Base-by-base conservation (phyloP, 2,797 vertebrate genomes). In the Micropoecilia bifurca region DNA sequence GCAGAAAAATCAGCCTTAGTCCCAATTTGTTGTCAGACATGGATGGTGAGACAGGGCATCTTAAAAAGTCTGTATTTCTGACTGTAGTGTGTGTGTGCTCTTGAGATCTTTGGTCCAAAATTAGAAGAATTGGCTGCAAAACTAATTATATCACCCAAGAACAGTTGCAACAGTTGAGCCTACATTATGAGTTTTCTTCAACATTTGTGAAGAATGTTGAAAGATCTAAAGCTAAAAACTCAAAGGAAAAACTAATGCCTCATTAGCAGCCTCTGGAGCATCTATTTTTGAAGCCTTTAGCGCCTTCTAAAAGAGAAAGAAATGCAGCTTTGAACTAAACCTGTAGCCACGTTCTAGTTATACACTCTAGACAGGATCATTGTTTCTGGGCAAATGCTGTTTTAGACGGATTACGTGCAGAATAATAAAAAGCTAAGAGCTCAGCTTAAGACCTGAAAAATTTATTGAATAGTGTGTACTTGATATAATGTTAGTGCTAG, bases 341-440 rank as follows among this genome's bases (percentile, higher is more conserved):
- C 3, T 20, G 45, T 50, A 73, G 12, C 41, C 68, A 71, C 6
- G 25, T 1, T 45, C 41, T 45, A 4, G 63, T 45, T 68, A 12
- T 41, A 41, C 10, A 66, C 41, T 71, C 41, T n/a, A 53, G 36
- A 53, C 72, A 36, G 22, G 18, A 73, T 53, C 48, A 53, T 18
- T 45, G 14, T 59, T 28, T 59, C 39, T 45, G 30, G 48, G 33
- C 20, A 30, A 75, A 75, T 28, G 45, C 20, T 20, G 55, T 61
- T 45, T 48, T 76, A 36, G n/a, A 68, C 1, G 0, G 50, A 50
- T 12, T 47, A n/a, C 30, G 20, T 59, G 39, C n/a, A 43, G 25
- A 75, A 75, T 75, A 75, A 16, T 45, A 50, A 73, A 50, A 50
- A 73, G 71, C 45, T 36, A 50, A 73, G 71, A 50, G 50, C 50